Evolutionary conservation across 2,888 invertebrate species (phyloP).

Genomic region (Cybosia mesomella): DNA sequence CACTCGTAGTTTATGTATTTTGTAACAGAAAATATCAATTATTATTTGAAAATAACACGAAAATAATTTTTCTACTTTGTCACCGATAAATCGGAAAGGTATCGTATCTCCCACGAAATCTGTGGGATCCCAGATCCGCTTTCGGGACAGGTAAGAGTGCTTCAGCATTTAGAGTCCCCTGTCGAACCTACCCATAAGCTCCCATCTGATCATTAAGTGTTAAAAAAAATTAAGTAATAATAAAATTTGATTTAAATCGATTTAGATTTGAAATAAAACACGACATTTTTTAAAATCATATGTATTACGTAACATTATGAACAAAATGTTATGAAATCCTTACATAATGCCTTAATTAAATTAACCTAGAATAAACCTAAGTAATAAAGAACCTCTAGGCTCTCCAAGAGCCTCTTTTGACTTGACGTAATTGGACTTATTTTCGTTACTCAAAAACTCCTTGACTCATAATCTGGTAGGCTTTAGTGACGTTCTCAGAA

Average conservation of each 20-base stretch:
- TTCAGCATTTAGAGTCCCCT: no score
- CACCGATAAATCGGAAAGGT: no score
- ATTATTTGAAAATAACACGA: no score
- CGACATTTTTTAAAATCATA: background rate
- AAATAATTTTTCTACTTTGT: no score
- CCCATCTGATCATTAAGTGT: background rate
- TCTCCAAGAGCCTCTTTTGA: no score
- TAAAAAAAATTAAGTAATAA: no score
- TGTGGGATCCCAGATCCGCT: no score
- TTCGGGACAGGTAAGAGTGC: no score
- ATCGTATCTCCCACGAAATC: no score
- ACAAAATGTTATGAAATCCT: background rate
- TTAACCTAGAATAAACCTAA: background rate
- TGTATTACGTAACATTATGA: no score
- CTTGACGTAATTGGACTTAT: background rate
- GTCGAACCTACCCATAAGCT: background rate
- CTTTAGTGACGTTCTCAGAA: conserved; percentile 64
- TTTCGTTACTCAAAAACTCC: conserved; percentile 51
- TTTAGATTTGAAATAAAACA: background rate
- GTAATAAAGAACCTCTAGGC: background rate
- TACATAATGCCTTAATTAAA: background rate
- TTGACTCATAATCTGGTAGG: conserved; percentile 64
- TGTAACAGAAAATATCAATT: no score
- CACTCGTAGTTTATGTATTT: no score
- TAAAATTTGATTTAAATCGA: background rate